Conservation (phyloP, 2,888 invertebrate genomes). For the Spatulosminthurus flaviceps region DNA sequence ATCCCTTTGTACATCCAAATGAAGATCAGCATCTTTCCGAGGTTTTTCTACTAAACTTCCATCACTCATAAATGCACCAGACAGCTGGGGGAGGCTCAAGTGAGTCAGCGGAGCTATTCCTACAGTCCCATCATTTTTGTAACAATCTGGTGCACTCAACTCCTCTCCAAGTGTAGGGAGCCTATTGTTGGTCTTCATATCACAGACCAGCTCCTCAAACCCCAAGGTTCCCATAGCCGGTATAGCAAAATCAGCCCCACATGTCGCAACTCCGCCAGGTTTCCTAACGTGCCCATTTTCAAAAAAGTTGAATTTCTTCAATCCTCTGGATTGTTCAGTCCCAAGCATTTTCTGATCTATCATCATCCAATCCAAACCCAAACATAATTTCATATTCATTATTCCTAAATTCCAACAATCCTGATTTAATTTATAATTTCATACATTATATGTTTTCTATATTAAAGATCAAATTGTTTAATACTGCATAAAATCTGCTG, state of each 20-base stretch:
- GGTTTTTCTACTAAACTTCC: neutral
- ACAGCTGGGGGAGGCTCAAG: neutral
- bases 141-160: neutral
- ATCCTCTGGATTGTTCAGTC: no score
- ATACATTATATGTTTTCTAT: no score
- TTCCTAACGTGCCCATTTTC: no score
- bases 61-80: neutral
- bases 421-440: no score
- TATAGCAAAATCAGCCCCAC: neutral
- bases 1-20: neutral
- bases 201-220: constrained; percentile 27
- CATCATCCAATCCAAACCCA: no score
- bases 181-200: constrained; percentile 24
- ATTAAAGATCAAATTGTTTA: no score
- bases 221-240: neutral
- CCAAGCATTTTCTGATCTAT: no score
- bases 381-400: no score
- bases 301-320: no score
- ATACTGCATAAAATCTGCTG: no score
- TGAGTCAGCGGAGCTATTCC: neutral
- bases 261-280: no score
- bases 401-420: no score
- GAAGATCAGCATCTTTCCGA: neutral
- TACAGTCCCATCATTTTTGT: neutral
- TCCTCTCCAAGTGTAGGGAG: constrained; percentile 12